Conservation (phyloP, 2,888 invertebrate species). For the Marronus borbonicus region DNA sequence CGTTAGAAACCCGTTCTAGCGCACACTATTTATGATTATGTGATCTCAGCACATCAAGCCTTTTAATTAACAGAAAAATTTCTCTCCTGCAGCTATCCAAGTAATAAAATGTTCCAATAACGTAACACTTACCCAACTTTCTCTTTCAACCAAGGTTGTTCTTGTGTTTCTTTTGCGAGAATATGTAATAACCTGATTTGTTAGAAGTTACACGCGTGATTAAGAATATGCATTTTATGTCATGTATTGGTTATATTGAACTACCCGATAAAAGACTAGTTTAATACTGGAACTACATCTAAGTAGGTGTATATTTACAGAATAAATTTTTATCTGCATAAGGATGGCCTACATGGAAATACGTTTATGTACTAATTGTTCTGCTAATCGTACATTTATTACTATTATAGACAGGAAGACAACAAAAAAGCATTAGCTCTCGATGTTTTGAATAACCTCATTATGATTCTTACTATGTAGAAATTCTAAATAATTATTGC, state of each 20-base stretch:
- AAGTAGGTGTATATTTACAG: background rate
- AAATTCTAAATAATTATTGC: too few species aligned
- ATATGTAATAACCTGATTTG: slow-evolving; percentile 24
- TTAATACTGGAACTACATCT: background rate
- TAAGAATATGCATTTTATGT: background rate
- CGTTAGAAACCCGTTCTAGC: too few species aligned
- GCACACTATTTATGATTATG: background rate
- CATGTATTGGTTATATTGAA: background rate
- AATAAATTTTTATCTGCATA: background rate
- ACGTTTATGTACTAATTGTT: slow-evolving; percentile 3
- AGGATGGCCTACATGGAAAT: background rate
- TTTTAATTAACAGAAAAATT: slow-evolving; percentile 20
- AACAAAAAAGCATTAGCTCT: background rate
- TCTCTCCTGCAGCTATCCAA: slow-evolving; percentile 2
- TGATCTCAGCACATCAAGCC: background rate
- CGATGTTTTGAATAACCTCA: background rate
- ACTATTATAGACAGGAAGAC: slow-evolving; percentile 1
- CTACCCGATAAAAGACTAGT: background rate
- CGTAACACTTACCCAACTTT: slow-evolving; percentile 33
- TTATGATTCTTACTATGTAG: background rate
- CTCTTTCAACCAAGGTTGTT: slow-evolving; percentile 42
- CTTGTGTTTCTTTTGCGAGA: slow-evolving; percentile 16
- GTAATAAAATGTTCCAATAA: slow-evolving; percentile 25
- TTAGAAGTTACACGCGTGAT: slow-evolving; percentile 3
- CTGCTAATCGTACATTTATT: background rate